A percentile compares a stretch with the other conserved stretches of the same genome.
phyloP scores from a whole-genome alignment of 2,113 vertebrate genomes.

The Eupsittula cactorum region DNA sequence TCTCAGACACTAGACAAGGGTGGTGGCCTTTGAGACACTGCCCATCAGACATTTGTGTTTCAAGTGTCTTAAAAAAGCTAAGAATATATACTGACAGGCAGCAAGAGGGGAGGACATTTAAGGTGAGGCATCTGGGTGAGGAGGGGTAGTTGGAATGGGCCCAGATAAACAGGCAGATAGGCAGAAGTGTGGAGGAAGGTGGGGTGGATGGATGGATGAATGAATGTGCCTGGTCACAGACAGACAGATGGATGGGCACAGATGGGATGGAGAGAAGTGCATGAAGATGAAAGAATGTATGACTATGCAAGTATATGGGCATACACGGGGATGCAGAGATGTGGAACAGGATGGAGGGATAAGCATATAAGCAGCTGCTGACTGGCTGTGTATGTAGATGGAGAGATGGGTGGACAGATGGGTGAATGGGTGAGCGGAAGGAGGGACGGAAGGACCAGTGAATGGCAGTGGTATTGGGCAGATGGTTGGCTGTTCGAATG shows the following conservation, averaged over 20 bases:
- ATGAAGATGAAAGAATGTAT: background rate
- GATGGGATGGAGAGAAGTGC: background rate
- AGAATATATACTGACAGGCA: background rate
- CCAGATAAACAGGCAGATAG: background rate
- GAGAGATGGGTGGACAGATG: background rate
- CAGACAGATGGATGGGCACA: background rate
- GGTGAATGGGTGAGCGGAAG: background rate
- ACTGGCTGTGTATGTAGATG: rapidly evolving
- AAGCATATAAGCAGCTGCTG: background rate
- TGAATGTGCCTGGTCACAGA: background rate
- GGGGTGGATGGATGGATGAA: background rate
- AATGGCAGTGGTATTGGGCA: background rate
- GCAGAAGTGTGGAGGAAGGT: background rate
- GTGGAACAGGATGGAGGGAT: background rate
- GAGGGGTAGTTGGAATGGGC: background rate
- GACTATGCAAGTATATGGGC: background rate
- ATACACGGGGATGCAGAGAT: background rate
- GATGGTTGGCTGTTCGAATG: background rate
- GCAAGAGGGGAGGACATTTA: background rate
- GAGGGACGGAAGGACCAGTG: background rate
- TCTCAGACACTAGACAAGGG: background rate
- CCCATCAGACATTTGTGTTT: background rate
- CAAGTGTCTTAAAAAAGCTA: background rate
- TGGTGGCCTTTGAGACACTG: background rate
- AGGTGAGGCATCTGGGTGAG: background rate